Evolutionary conservation across 2,888 invertebrate species (phyloP), one percentile per base, ranked within the genome.

Genomic region (Pasiphila rectangulata): DNA sequence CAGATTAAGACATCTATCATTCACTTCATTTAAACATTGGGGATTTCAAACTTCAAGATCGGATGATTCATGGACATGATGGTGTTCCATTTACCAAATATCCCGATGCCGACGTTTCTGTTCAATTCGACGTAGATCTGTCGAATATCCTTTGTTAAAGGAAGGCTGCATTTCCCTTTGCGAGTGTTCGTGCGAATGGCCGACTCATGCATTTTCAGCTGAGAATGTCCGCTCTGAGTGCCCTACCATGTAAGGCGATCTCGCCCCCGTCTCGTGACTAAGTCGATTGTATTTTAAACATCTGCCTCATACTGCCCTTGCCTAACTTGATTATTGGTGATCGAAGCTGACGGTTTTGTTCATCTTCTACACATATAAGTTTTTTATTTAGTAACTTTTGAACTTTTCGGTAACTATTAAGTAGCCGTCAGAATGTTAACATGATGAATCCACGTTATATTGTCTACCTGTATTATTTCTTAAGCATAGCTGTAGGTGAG

Each of bases 341-440:
- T 71, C 72, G 67, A 63, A 71, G 54, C 51, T 39, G 21, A 4
- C n/a, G n/a, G n/a, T n/a, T n/a, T n/a, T n/a, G n/a, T n/a, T n/a
- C n/a, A n/a, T n/a, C n/a, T n/a, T n/a, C n/a, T n/a, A n/a, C n/a
- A n/a, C n/a, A n/a, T n/a, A n/a, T n/a, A n/a, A n/a, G n/a, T n/a
- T n/a, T n/a, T n/a, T n/a, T n/a, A n/a, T n/a, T n/a, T n/a, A n/a
- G n/a, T n/a, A n/a, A n/a, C n/a, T n/a, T n/a, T n/a, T n/a, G n/a
- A n/a, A n/a, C n/a, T n/a, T n/a, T n/a, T n/a, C n/a, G n/a, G n/a
- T n/a, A n/a, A n/a, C n/a, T n/a, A n/a, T n/a, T n/a, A n/a, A n/a
- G n/a, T n/a, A n/a, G n/a, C n/a, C n/a, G n/a, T n/a, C n/a, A n/a
- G n/a, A n/a, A n/a, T n/a, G n/a, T n/a, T n/a, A n/a, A n/a, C n/a